phyloP scores from a whole-genome alignment of 2,888 invertebrate genomes.

The Myathropa florea region DNA sequence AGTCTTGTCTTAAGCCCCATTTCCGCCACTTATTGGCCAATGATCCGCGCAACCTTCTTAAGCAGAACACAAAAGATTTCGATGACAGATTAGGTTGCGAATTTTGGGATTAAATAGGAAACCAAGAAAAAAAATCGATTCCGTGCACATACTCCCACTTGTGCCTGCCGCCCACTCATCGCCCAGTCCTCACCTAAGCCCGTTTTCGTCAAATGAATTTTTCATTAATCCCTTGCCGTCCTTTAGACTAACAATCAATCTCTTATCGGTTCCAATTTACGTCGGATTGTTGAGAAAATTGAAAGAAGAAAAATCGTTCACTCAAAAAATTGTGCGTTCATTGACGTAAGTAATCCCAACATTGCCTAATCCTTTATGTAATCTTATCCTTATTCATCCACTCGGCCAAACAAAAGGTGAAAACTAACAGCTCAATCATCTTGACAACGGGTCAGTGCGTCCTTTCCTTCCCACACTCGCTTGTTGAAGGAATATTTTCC shows the following conservation, averaged over 20 bases:
- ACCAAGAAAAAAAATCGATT: too few relatives aligned
- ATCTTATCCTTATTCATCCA: slow-evolving; percentile 51
- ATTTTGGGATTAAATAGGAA: too few relatives aligned
- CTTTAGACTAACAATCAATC: slow-evolving; percentile 14
- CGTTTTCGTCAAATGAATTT: neutral
- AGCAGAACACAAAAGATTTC: too few relatives aligned
- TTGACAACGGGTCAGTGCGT: slow-evolving; percentile 53
- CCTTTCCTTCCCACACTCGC: neutral
- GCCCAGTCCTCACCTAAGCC: neutral
- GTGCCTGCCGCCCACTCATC: too few relatives aligned
- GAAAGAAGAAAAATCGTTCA: slow-evolving; percentile 5
- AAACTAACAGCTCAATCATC: slow-evolving; percentile 62
- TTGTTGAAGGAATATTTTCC: too few relatives aligned
- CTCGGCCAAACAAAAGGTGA: slow-evolving; percentile 55
- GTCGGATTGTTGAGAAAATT: slow-evolving; percentile 37
- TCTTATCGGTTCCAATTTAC: slow-evolving; percentile 29
- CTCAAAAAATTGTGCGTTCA: neutral
- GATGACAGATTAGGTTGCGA: too few relatives aligned
- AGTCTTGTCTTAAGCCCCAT: too few relatives aligned
- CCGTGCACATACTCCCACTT: too few relatives aligned
- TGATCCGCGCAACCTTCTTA: too few relatives aligned
- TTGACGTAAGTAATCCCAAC: slow-evolving; percentile 15
- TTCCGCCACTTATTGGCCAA: too few relatives aligned
- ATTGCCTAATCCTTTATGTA: slow-evolving; percentile 46
- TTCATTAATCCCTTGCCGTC: neutral